Base-by-base conservation (phyloP, 2,888 invertebrate genomes). In the Monoplex corrugatus region DNA sequence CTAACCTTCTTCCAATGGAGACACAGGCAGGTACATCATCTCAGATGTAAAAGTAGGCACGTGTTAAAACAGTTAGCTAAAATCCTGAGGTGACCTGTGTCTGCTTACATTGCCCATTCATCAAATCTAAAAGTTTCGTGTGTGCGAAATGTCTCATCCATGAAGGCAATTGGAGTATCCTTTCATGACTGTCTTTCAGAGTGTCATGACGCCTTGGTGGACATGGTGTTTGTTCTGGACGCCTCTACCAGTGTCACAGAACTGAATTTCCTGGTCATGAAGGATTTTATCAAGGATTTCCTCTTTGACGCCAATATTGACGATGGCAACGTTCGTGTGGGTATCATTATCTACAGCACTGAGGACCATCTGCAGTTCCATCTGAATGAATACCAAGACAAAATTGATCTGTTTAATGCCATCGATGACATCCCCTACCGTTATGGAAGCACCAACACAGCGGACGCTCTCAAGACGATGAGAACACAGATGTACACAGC, bases 371-470 rank as follows among this genome's bases (percentile, higher is more conserved):
- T 93, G 10, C 91, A 93, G 88, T 95, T 95, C 89, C 90, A 94
- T 35, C 90, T 95, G 28, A 93, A 94, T 86, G 45, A 89, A 10
- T 93, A 91, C 90, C 89, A 19, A 0, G 92, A 90, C 0, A 93
- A 92, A 82, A 89, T 90, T 8, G 94, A 93, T 10, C 89, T 95
- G 0, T 92, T 91, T 86, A 89, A 89, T 8, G 94, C 94, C 38
- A 92, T 95, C 44, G 93, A 93, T 82, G 86, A 91, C 2, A 94
- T 94, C 68, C 93, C 92, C 28, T 94, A 94, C 80, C 91, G 92
- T 38, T 94, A 93, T 86, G 94, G 94, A 44, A 94, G 94, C 89
- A 95, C 95, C 16, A 95, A 95, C 91, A 95, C 95, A 0, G 94
- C 94, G 35, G 94, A 93, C 86, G 95, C 93, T 19, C 90, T 95